These are phyloP conservation scores for Bradypus variegatus DNA, from an alignment of 2,797 vertebrate genomes.

Conservation along the genomic window DNA sequence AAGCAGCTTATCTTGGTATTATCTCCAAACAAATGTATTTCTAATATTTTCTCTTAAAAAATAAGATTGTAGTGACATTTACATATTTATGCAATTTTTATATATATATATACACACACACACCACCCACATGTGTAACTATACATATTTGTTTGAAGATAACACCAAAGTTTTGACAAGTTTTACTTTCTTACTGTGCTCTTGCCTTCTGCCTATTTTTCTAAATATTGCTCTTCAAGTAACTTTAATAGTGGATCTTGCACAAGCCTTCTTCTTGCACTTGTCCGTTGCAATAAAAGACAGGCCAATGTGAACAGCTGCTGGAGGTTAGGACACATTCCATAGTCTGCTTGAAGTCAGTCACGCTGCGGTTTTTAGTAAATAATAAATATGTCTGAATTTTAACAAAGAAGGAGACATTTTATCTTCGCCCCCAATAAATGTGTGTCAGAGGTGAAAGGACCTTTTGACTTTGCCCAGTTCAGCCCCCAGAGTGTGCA, in stretches of 20 bases:
- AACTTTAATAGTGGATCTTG: neutral
- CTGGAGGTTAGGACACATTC: neutral
- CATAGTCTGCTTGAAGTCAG: neutral
- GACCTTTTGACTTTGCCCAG: neutral
- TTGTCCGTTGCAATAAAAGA: neutral
- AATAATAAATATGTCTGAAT: neutral
- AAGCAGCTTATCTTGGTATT: neutral
- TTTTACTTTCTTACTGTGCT: neutral
- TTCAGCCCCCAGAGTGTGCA: neutral
- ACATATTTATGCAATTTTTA: too few species aligned
- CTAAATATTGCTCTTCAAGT: neutral
- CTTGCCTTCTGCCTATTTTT: neutral
- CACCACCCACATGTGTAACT: neutral
- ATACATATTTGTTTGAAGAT: neutral
- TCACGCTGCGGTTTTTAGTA: neutral
- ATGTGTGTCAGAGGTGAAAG: neutral
- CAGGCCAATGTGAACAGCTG: neutral
- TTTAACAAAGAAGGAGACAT: neutral
- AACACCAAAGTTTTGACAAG: neutral
- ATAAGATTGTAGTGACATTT: neutral
- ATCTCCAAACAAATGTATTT: neutral
- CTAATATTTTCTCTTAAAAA: neutral
- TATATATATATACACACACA: too few species aligned
- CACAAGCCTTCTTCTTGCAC: neutral
- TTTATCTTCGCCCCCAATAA: neutral